Base-by-base conservation (phyloP, 2,888 invertebrate species). In the Elysia crispata region DNA sequence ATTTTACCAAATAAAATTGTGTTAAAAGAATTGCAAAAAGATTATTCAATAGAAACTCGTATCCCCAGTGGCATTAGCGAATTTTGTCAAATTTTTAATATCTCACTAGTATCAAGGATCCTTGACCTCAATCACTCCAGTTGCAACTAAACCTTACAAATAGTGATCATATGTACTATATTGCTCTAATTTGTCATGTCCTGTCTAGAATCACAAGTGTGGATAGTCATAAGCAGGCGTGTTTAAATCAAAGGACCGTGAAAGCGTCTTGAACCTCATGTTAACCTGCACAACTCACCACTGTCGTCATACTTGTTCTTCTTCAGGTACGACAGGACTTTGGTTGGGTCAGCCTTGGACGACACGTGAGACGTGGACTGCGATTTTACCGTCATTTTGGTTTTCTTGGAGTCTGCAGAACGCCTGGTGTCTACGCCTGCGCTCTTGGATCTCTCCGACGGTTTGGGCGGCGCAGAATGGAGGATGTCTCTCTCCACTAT, bases 281-380 rank as follows among this genome's bases (percentile, higher is more conserved):
- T 11, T 11, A 41, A 41, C 41, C 41, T 41, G 60, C 15, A 23
- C 5, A 3, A 41, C 73, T 49, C 79, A 90, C 89, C 87, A 84
- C 82, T 82, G 78, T 89, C 89, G 85, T 90, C 90, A 84, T 90
- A 90, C 79, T 83, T 86, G 69, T 88, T 90, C 77, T 86, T 88
- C 83, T 87, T 88, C 73, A 87, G 82, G 76, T 88, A 87, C 0
- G 87, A 73, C 30, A 82, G 66, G 1, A 81, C 78, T 57, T 80
- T 82, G 57, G 60, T 73, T 49, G 69, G 69, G 25, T 75, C 62
- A 13, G 25, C 28, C 20, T 77, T 77, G 5, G 67, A 62, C 20
- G 69, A 57, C 23, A 74, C 62, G 28, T 69, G 25, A 50, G 72
- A 70, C 6, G 60, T 81, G 67, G 77, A 60, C 23, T 69, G 25